phyloP scores from a whole-genome alignment of 2,797 vertebrate genomes.

The Etheostoma perlongum region DNA sequence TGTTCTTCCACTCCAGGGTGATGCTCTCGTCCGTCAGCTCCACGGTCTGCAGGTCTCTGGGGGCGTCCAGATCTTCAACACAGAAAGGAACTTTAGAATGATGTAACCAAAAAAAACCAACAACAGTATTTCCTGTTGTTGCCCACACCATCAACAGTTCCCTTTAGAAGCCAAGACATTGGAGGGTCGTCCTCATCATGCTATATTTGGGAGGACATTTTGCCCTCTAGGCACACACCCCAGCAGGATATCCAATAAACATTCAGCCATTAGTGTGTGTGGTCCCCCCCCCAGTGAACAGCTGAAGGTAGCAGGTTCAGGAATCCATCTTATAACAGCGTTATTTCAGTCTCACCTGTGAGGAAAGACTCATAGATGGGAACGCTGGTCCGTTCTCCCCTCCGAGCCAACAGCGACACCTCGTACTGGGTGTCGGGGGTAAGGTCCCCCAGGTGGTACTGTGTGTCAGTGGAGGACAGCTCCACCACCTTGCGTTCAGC shows the following conservation, averaged over 20 bases:
- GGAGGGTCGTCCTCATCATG: slow-evolving; percentile 2
- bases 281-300: slow-evolving; percentile 30
- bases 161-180: too few species aligned
- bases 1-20: slow-evolving; percentile 96
- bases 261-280: slow-evolving; percentile 27
- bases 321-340: not conserved
- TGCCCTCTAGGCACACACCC: not conserved
- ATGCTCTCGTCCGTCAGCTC: slow-evolving; percentile 94
- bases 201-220: slow-evolving; percentile 2
- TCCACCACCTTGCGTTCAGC: slow-evolving; percentile 87
- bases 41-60: slow-evolving; percentile 88
- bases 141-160: too few species aligned
- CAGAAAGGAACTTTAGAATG: slow-evolving; percentile 9
- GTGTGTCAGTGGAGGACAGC: slow-evolving; percentile 90
- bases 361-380: slow-evolving; percentile 90
- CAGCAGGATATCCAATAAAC: slow-evolving; percentile 50
- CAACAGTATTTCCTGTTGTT: not conserved
- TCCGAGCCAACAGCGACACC: slow-evolving; percentile 88
- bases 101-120: not conserved
- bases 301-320: not conserved
- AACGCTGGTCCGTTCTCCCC: slow-evolving; percentile 87
- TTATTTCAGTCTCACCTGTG: slow-evolving; percentile 85
- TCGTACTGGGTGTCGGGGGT: slow-evolving; percentile 93
- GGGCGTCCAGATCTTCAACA: slow-evolving; percentile 92
- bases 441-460: slow-evolving; percentile 92